A percentile compares a stretch with the other conserved stretches of the same genome.
Evolutionary conservation across 2,888 invertebrate species (phyloP).

Genomic region (Actias luna): DNA sequence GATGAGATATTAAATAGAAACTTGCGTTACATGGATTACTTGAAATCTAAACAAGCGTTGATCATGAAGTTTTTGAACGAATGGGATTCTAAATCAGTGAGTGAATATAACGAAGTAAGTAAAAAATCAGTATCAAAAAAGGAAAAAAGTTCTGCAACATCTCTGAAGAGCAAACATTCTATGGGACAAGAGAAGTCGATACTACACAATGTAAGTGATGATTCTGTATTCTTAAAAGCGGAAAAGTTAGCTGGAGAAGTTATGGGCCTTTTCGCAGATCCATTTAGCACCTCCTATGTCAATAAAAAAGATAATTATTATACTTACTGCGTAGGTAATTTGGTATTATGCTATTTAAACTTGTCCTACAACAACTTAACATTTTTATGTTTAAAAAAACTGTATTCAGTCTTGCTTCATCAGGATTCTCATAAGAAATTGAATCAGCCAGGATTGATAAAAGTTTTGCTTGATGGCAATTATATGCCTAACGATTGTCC

Average conservation of each 20-base stretch:
- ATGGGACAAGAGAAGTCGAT: constrained; percentile 25
- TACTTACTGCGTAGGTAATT: constrained; percentile 48
- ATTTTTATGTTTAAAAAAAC: constrained; percentile 39
- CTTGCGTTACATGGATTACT: constrained; percentile 30
- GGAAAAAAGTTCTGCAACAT: constrained; percentile 24
- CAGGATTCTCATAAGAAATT: constrained; percentile 36
- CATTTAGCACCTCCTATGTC: constrained; percentile 33
- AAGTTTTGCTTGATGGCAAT: constrained; percentile 54
- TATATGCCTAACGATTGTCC: constrained; percentile 38
- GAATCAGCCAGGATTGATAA: constrained; percentile 42
- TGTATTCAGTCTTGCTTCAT: constrained; percentile 41
- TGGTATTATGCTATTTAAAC: constrained; percentile 52
- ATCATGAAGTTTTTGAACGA: constrained; percentile 26
- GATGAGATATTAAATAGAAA: constrained; percentile 43
- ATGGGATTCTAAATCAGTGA: constrained; percentile 23
- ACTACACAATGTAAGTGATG: constrained; percentile 21
- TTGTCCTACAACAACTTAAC: constrained; percentile 55
- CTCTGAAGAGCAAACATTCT: constrained; percentile 24
- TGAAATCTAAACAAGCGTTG: constrained; percentile 26
- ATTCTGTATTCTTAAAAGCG: constrained; percentile 33
- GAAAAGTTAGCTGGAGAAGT: constrained; percentile 36
- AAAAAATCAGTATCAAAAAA: constrained; percentile 28
- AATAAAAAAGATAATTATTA: constrained; percentile 30
- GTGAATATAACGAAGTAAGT: constrained; percentile 26
- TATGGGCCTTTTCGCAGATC: constrained; percentile 43